Percentiles rank a stretch among this genome's conserved stretches.
Evolutionary conservation across 2,113 vertebrate species (phyloP).

Genomic region (Rissa tridactyla): DNA sequence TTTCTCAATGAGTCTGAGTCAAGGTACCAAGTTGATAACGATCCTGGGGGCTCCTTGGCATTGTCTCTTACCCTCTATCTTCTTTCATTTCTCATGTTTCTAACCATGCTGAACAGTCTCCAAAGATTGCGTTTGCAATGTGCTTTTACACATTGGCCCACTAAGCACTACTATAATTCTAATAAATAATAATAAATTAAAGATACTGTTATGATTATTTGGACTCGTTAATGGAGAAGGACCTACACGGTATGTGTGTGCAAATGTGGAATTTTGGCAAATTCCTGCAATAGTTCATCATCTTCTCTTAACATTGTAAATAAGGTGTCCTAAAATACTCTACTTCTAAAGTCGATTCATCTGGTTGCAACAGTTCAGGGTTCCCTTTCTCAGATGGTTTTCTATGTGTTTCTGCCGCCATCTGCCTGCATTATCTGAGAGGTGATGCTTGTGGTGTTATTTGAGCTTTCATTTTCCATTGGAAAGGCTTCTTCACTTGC

Average conservation of each 20-base stretch:
- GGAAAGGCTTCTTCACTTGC: constrained; percentile 71
- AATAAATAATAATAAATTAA: constrained; percentile 70
- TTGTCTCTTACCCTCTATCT: background rate
- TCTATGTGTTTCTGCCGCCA: background rate
- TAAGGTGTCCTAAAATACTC: background rate
- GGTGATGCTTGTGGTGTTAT: background rate
- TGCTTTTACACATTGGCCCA: background rate
- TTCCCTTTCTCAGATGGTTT: background rate
- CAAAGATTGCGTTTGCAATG: background rate
- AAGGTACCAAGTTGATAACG: background rate
- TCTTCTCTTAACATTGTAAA: background rate
- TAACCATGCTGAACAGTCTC: background rate
- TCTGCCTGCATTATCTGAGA: background rate
- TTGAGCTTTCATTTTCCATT: constrained; percentile 53
- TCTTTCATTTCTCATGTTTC: background rate
- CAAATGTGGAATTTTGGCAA: background rate
- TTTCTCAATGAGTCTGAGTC: background rate
- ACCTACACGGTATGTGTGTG: background rate
- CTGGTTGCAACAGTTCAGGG: background rate
- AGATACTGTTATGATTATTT: background rate
- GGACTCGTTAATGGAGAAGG: background rate
- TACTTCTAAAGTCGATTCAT: background rate
- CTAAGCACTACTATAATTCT: background rate
- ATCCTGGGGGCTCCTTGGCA: background rate
- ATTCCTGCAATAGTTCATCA: background rate